These are phyloP conservation scores for Crotalus horridus DNA, from an alignment of 2,113 vertebrate species.

Conservation along the genomic window DNA sequence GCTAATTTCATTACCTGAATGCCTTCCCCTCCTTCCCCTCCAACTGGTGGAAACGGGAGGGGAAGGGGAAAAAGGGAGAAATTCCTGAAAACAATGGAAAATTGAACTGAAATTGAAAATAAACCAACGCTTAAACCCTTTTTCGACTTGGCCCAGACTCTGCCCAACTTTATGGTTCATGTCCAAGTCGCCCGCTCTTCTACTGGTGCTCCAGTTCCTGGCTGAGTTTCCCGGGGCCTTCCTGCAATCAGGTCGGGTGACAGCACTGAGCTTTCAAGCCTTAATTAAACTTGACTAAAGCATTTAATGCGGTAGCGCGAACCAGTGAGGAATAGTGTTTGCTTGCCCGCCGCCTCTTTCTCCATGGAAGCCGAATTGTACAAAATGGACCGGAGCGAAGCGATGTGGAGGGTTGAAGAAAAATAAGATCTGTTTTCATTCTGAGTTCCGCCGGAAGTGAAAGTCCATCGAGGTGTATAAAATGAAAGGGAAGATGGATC, in stretches of 20 bases:
- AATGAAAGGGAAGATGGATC: neutral
- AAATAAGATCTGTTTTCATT: neutral
- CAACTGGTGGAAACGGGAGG: neutral
- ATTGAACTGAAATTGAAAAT: neutral
- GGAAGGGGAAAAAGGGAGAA: neutral
- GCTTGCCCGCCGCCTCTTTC: neutral
- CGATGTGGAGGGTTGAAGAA: no score
- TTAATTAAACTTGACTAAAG: constrained; percentile 21
- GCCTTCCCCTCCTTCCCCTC: constrained; percentile 28
- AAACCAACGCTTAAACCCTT: neutral
- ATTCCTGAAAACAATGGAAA: constrained; percentile 64
- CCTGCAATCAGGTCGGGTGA: neutral
- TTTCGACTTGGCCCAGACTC: neutral
- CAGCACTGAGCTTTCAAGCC: constrained; percentile 20
- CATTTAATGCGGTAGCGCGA: neutral
- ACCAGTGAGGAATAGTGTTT: constrained; percentile 8
- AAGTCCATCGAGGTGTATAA: neutral
- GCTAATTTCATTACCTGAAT: constrained; percentile 84
- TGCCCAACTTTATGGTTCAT: neutral
- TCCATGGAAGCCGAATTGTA: neutral
- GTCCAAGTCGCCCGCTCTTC: neutral
- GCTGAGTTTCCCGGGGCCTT: constrained; percentile 16
- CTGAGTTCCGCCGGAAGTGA: constrained; percentile 9
- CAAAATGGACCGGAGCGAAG: neutral
- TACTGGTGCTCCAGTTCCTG: neutral